Conservation (phyloP, 2,113 vertebrate species). For the Argyrosomus japonicus region DNA sequence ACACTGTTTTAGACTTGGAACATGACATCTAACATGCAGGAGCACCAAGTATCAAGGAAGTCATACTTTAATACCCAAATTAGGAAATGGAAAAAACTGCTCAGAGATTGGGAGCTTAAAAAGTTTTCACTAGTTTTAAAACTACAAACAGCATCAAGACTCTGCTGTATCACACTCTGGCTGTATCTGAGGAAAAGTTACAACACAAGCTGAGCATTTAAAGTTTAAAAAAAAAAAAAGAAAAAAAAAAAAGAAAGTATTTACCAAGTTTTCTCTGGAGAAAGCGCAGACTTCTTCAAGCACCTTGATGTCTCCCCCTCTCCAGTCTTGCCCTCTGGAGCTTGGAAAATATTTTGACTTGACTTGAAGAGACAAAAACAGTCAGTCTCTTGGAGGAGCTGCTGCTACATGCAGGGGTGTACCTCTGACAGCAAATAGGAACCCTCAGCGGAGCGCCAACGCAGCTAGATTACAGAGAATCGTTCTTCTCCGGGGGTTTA, state of each 20-base stretch:
- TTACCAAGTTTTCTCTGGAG: constrained; percentile 62
- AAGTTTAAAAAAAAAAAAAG: constrained; percentile 54
- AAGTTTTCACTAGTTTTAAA: constrained; percentile 6
- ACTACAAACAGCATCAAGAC: neutral
- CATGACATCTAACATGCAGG: constrained; percentile 30
- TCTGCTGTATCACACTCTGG: neutral
- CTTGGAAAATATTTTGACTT: constrained; percentile 73
- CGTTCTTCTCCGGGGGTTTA: constrained; percentile 68
- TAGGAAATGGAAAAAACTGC: neutral
- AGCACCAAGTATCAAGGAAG: constrained; percentile 3
- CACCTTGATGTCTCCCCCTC: constrained; percentile 24
- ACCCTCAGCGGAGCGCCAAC: constrained; percentile 45
- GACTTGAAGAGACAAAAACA: constrained; percentile 63
- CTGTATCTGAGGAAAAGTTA: neutral
- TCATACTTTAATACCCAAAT: neutral
- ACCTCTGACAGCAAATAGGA: constrained; percentile 66
- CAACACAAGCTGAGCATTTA: neutral
- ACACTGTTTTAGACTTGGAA: constrained; percentile 44
- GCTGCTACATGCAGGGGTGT: constrained; percentile 74
- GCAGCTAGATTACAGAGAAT: constrained; percentile 55
- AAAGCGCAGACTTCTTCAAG: constrained; percentile 37
- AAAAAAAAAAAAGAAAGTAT: constrained; percentile 58
- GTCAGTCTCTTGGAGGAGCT: constrained; percentile 58
- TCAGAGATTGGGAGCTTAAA: neutral
- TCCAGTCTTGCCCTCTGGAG: constrained; percentile 62